Evolutionary conservation across 2,113 vertebrate species (phyloP).

Genomic region (Stomatorhinus ivindoensis): DNA sequence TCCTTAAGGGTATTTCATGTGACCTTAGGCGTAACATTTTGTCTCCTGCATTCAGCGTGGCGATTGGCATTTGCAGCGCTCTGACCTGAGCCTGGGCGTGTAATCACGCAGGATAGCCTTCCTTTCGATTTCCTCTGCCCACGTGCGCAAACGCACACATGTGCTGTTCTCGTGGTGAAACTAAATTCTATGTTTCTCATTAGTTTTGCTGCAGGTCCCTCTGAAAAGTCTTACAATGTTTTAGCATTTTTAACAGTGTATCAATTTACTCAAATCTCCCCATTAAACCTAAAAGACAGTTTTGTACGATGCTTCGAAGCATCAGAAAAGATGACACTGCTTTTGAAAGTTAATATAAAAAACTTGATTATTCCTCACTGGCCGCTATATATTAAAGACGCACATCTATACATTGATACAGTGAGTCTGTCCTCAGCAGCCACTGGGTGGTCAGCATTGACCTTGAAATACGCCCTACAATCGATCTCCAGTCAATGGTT

Average conservation of each 20-base stretch:
- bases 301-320: background rate
- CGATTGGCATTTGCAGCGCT: conserved; percentile 20
- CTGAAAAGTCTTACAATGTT: background rate
- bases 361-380: background rate
- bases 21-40: conserved; percentile 27
- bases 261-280: background rate
- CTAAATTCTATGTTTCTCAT: conserved; percentile 9
- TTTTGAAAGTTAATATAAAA: background rate
- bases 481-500: background rate
- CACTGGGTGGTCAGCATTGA: background rate
- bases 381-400: background rate
- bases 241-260: background rate
- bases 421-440: background rate
- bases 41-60: conserved; percentile 13
- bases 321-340: background rate
- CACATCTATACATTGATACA: background rate
- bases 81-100: conserved; percentile 21
- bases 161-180: conserved; percentile 1
- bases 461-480: background rate
- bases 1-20: conserved; percentile 29
- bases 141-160: background rate
- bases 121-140: conserved; percentile 8
- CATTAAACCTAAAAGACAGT: background rate
- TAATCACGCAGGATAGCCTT: conserved; percentile 1
- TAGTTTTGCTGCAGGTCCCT: background rate